Conservation (phyloP, 2,797 vertebrate species). For the Hypotaenidia philippensis region DNA sequence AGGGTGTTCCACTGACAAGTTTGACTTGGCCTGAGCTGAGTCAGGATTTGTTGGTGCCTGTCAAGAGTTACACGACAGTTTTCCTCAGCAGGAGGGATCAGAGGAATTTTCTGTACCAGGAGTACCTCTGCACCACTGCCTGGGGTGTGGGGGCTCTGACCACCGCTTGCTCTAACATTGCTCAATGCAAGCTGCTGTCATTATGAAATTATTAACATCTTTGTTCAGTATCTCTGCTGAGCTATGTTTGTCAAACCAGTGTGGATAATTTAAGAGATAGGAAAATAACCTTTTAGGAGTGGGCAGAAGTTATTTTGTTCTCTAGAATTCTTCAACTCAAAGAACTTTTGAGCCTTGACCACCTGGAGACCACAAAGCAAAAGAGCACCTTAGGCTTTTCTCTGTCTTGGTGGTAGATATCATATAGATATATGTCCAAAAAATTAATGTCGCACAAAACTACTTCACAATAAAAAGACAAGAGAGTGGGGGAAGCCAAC, state of each 20-base stretch:
- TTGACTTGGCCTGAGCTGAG: background rate
- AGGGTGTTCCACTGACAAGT: background rate
- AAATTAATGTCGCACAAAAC: background rate
- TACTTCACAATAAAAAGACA: background rate
- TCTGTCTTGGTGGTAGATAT: background rate
- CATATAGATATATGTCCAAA: background rate
- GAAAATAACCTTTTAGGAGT: background rate
- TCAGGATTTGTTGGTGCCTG: background rate
- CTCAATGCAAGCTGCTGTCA: background rate
- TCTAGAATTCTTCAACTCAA: background rate
- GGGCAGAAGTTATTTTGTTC: background rate
- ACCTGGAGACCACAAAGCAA: background rate
- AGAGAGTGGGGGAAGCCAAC: background rate
- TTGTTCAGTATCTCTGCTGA: background rate
- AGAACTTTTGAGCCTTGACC: background rate
- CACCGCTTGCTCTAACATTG: background rate
- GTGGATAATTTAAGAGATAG: background rate
- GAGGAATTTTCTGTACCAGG: background rate
- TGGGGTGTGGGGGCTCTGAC: rapidly evolving
- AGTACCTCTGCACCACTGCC: background rate
- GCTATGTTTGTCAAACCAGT: background rate
- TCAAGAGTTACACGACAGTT: background rate
- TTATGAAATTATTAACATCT: background rate
- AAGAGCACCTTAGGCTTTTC: background rate
- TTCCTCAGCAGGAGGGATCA: background rate